Evolutionary conservation across 2,797 vertebrate genomes (phyloP).

Genomic region (Megaceryle alcyon): DNA sequence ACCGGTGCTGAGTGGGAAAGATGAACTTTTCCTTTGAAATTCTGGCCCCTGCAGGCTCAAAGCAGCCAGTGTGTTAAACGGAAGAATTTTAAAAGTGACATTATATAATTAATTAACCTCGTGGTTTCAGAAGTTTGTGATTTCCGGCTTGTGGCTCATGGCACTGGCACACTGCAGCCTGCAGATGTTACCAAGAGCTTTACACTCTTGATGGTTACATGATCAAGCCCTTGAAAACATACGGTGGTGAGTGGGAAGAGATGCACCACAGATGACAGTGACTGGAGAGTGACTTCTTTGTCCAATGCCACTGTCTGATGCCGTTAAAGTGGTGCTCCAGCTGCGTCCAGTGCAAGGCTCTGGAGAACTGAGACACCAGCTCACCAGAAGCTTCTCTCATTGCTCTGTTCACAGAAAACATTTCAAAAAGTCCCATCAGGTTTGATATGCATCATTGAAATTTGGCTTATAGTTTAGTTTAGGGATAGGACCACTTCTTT

Average conservation of each 20-base stretch:
- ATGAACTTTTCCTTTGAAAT: conserved; percentile 10
- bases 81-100: not conserved
- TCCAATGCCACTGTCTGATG: accelerated
- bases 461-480: not conserved
- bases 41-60: conserved; percentile 36
- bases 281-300: not conserved
- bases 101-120: not conserved
- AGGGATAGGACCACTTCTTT: no score
- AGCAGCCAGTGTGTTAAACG: not conserved
- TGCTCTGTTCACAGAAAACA: not conserved
- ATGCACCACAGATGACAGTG: not conserved
- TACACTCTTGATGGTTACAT: not conserved
- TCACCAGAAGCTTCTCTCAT: not conserved
- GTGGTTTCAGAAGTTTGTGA: not conserved
- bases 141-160: not conserved
- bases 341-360: not conserved
- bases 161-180: not conserved
- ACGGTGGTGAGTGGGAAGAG: not conserved
- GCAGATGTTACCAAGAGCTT: not conserved
- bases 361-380: not conserved
- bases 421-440: not conserved
- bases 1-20: not conserved
- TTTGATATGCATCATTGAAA: no score
- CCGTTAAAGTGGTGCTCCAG: not conserved
- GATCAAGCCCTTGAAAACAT: not conserved